These are phyloP conservation scores for Panagrolaimus sp. DNA, from an alignment of 1,140 invertebrate genomes.

Conservation along the genomic window DNA sequence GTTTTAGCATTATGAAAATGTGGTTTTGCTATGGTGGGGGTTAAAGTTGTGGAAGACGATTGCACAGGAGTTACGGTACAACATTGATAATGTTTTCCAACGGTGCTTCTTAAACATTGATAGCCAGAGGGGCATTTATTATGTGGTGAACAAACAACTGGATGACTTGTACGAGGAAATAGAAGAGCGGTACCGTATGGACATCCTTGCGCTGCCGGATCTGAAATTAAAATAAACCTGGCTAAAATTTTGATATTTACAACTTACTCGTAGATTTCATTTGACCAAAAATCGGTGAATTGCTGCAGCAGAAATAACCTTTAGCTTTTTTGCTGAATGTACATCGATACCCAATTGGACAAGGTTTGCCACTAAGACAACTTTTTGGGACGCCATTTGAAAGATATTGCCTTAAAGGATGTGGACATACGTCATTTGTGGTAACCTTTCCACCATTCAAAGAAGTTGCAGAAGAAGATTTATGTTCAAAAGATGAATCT, in stretches of 20 bases:
- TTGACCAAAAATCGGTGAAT: neutral
- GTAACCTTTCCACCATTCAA: constrained; percentile 14
- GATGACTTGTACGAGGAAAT: neutral
- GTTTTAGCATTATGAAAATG: neutral
- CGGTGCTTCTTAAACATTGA: constrained; percentile 46
- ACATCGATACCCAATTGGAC: constrained; percentile 30
- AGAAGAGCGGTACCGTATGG: neutral
- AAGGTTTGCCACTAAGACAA: constrained; percentile 29
- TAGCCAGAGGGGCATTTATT: constrained; percentile 17
- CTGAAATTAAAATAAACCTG: neutral
- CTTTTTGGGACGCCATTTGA: constrained; percentile 29
- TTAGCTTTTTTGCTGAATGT: constrained; percentile 27
- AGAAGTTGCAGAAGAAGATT: neutral
- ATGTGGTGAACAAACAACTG: neutral
- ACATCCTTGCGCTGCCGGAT: neutral
- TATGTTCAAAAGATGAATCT: neutral
- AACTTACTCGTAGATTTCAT: neutral
- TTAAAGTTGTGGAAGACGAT: neutral
- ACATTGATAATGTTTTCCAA: constrained; percentile 48
- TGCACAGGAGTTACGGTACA: constrained; percentile 32
- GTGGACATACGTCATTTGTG: constrained; percentile 27
- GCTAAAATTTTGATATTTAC: neutral
- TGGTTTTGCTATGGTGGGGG: neutral
- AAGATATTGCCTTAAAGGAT: constrained; percentile 28
- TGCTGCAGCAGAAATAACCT: constrained; percentile 33